Base-by-base conservation (phyloP, 2,797 vertebrate genomes). In the Macrochelys suwanniensis region DNA sequence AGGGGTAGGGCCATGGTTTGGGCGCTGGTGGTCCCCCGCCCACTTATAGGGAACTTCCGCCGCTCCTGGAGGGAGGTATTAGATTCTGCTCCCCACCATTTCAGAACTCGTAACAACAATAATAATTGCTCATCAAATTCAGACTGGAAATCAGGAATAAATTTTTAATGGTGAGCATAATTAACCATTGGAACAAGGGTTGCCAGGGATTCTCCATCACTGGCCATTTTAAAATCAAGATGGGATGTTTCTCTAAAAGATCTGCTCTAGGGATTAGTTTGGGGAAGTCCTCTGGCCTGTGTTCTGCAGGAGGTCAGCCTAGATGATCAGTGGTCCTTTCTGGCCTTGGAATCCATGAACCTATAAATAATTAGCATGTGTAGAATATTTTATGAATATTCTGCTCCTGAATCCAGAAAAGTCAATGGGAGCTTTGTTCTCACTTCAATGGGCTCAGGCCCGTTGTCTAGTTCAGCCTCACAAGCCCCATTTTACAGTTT, bases 381-480 rank as follows among this genome's bases (percentile, higher is more conserved):
- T 25, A 31, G 26, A 25, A 45, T 19, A 7, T 50, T 10, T 16
- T 2, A 8, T 8, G 51, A 37, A n/a, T n/a, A n/a, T n/a, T n/a
- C n/a, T 33, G 26, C n/a, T n/a, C 3, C 45, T 28, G 42, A 25
- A 28, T 45, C 26, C 13, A 15, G 25, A 7, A 33, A 28, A 79
- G 77, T 3, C 49, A 31, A 11, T 51, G 49, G 31, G 77, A 3
- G 19, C 49, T 19, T 19, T 33, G 49, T 31, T 49, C 21, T 5
- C 31, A 49, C 17, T 10, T 31, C 25, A 5, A 6, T 12, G 23
- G 25, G 37, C 16, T 9, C 37, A 31, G 47, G 4, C 31, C 71
- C 23, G 42, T 33, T 33, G 33, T 2, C 0, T 5, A 33, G 1
- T 1, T 59, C 81, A 77, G 25, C 3, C 25, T 76, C 54, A 31